Base-by-base conservation (phyloP, 2,113 vertebrate species). In the Chaetodon auriga region DNA sequence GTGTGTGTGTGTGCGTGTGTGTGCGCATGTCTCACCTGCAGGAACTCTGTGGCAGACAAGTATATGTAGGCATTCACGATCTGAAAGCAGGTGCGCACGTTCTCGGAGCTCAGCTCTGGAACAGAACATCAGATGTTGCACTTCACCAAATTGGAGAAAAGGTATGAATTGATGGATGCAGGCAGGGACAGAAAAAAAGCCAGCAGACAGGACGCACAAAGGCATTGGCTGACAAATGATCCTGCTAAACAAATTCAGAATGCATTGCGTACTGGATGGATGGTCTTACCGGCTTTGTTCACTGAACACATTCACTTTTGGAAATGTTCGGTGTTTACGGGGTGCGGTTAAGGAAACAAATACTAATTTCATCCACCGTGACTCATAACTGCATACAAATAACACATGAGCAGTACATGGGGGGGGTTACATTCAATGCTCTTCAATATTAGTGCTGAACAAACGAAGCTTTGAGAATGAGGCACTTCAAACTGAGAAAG, bases 21-120 rank as follows among this genome's bases (percentile, higher is more conserved):
- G 55, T 71, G 51, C 48, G 51, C 36, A 21, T 35, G 6, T 71
- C 86, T 92, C 95, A 99, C 98, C 97, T 99, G 97, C 72, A 99
- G 94, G 94, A 99, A 99, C 86, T 99, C 97, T 51, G 96, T 90
- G 64, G 97, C 96, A 8, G 97, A 97, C 82, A 98, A 95, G 94
- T 97, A 98, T 64, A 97, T 90, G 93, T 99, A 99, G 78, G 96
- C 97, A 82, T 96, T 99, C 92, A 99, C 96, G 63, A 99, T 99
- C 94, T 98, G 97, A 94, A 99, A 98, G 92, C 98, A 99, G 60
- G 97, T 98, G 78, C 95, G 95, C 72, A 98, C 94, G 88, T 99
- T 99, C 95, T 99, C 98, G 38, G 97, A 97, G 94, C 97, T 98
- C 90, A 98, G 78, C 86, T 98, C 98, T 99, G 93, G 55, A 94